Evolutionary conservation across 2,797 vertebrate genomes (phyloP), one percentile per base, ranked within the genome.

Genomic region (Etheostoma nigrum): DNA sequence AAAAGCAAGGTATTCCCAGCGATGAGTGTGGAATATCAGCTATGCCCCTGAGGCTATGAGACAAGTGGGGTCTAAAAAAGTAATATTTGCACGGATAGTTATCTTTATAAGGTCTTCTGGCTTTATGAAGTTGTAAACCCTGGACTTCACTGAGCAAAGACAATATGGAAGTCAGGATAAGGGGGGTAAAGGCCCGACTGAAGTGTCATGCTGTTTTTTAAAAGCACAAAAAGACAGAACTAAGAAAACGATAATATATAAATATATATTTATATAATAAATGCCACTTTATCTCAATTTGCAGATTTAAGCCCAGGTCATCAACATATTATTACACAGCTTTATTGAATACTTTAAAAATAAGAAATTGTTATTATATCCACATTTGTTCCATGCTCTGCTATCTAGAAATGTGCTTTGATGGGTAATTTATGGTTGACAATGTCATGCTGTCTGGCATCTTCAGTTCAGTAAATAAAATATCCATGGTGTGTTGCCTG

Each of bases 111-210:
- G 88, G 88, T 85, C n/a, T 61, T 71, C 51, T 67, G 60, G 74
- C 69, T 91, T 88, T 88, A 87, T 86, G 74, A 78, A 82, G 80
- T 64, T 79, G 84, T 94, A 92, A 90, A 91, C 70, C 45, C 42
- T 76, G 64, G 79, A 85, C 78, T 85, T 82, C 74, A 87, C 76
- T 81, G 86, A 86, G 85, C 58, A 40, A 71, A 81, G 84, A 91
- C 69, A 57, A 78, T 75, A 79, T 82, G 84, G 79, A 83, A 78
- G 79, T 66, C 45, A 23, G 85, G 89, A 92, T 91, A 92, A 89
- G 87, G 48, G 72, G 68, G 8, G 51, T 11, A 42, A 63, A 63
- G 79, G 57, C 76, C 18, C 40, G 40, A 53, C 54, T 15, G n/a
- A 79, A 86, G 76, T 76, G 82, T 63, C 16, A 10, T 3, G 44